These are phyloP conservation scores for Drosophila aldrichi DNA, from an alignment of 2,888 invertebrate genomes.

Conservation along the genomic window DNA sequence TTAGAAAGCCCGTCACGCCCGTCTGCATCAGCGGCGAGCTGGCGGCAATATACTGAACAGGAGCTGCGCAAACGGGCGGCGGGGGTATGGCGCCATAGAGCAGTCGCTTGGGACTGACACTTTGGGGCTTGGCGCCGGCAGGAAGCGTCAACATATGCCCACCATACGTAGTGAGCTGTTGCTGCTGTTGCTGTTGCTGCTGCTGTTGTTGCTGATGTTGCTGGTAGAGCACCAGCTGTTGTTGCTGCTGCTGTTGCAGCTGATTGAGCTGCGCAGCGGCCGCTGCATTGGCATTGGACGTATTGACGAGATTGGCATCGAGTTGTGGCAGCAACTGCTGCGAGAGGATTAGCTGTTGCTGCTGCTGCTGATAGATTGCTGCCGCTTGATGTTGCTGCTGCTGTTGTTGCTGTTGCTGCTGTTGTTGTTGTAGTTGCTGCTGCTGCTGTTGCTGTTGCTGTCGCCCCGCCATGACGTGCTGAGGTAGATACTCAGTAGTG, in stretches of 20 bases:
- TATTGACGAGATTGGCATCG: constrained; percentile 76
- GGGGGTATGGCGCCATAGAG: constrained; percentile 66
- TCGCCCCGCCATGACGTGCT: constrained; percentile 75
- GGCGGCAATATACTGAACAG: constrained; percentile 70
- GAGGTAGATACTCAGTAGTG: constrained; percentile 84
- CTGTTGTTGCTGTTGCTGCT: constrained; percentile 26
- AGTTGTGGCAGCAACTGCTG: constrained; percentile 77
- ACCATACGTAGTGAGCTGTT: constrained; percentile 58
- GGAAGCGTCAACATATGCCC: constrained; percentile 71
- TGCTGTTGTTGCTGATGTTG: constrained; percentile 73
- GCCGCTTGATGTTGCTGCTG: constrained; percentile 42
- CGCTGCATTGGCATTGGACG: constrained; percentile 83
- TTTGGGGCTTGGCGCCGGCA: constrained; percentile 68
- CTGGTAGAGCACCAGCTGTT: constrained; percentile 59
- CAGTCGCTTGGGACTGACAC: constrained; percentile 80
- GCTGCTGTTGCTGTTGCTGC: constrained; percentile 65
- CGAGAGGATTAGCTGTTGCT: constrained; percentile 50
- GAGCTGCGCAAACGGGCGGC: constrained; percentile 34
- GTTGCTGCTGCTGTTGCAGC: constrained; percentile 74
- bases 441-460: constrained; percentile 59
- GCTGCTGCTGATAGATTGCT: constrained; percentile 57
- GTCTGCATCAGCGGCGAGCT: constrained; percentile 58
- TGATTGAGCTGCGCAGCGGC: constrained; percentile 77
- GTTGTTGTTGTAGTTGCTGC: constrained; percentile 49
- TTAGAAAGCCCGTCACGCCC: constrained; percentile 66